A percentile compares a stretch with the other conserved stretches of the same genome.
These are phyloP conservation scores for Conistra vaccinii DNA, from an alignment of 2,888 invertebrate genomes.

Conservation along the genomic window DNA sequence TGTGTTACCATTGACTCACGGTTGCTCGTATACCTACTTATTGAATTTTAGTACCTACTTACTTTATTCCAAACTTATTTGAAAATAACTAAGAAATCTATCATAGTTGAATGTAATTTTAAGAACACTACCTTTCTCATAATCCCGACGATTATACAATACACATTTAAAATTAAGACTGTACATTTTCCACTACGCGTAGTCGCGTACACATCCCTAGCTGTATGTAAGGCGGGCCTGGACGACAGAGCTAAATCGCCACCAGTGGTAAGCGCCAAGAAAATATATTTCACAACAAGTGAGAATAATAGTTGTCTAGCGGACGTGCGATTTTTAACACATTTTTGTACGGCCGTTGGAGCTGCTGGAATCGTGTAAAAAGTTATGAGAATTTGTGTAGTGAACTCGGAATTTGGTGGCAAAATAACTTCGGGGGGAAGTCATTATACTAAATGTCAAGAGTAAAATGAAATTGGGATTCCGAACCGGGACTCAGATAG, in stretches of 20 bases:
- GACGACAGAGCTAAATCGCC: constrained; percentile 87
- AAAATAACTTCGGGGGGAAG: neutral
- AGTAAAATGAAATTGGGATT: neutral
- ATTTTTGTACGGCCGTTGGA: constrained; percentile 67
- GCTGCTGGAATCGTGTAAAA: neutral
- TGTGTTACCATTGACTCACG: neutral
- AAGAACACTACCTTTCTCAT: neutral
- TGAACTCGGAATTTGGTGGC: neutral
- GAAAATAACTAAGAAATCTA: too few species aligned
- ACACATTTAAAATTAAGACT: neutral
- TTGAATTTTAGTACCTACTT: too few species aligned
- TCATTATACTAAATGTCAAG: neutral
- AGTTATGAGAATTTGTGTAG: constrained; percentile 23
- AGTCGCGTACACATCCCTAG: constrained; percentile 51
- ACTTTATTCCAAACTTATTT: neutral
- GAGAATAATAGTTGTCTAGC: constrained; percentile 87
- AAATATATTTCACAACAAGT: constrained; percentile 88
- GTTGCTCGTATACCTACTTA: too few species aligned
- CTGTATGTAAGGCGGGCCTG: constrained; percentile 60
- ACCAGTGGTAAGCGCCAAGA: constrained; percentile 85
- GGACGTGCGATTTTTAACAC: constrained; percentile 78
- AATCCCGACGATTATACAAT: neutral
- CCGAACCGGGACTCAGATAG: neutral
- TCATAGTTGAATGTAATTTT: neutral
- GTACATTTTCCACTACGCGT: neutral